Percentiles rank a stretch among this genome's conserved stretches.
phyloP scores from a whole-genome alignment of 1,140 invertebrate species.

The Oryctes rhinoceros region DNA sequence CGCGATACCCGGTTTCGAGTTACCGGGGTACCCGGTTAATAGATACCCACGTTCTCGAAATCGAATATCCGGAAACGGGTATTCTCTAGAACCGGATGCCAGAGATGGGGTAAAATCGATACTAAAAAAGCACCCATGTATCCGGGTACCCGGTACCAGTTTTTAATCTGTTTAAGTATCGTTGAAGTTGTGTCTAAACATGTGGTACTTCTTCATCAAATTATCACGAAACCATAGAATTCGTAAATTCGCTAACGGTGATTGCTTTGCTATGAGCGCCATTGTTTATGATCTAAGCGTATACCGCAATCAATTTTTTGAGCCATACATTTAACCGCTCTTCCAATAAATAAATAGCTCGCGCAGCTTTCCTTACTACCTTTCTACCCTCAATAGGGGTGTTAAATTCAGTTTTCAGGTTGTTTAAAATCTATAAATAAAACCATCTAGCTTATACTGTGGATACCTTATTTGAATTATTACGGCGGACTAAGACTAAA shows the following conservation, averaged over 20 bases:
- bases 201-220: constrained; percentile 74
- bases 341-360: constrained; percentile 76
- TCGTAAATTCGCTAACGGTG: constrained; percentile 72
- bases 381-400: constrained; percentile 66
- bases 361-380: constrained; percentile 68
- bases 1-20: too few relatives aligned
- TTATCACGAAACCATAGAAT: constrained; percentile 81
- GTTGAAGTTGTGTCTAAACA: constrained; percentile 67
- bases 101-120: too few relatives aligned
- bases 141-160: too few relatives aligned
- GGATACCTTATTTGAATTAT: not conserved
- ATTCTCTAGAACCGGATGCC: too few relatives aligned
- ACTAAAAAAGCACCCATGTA: too few relatives aligned
- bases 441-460: not conserved
- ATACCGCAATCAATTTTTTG: constrained; percentile 78
- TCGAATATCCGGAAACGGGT: too few relatives aligned
- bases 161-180: constrained; percentile 62
- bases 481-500: not conserved
- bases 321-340: constrained; percentile 68
- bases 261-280: constrained; percentile 85
- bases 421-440: not conserved
- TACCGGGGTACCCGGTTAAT: too few relatives aligned
- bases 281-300: constrained; percentile 89
- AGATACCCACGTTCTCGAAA: too few relatives aligned
- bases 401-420: constrained; percentile 59